These are phyloP conservation scores for Microcebus lehilahytsara DNA, from an alignment of 2,113 vertebrate genomes.

Conservation along the genomic window DNA sequence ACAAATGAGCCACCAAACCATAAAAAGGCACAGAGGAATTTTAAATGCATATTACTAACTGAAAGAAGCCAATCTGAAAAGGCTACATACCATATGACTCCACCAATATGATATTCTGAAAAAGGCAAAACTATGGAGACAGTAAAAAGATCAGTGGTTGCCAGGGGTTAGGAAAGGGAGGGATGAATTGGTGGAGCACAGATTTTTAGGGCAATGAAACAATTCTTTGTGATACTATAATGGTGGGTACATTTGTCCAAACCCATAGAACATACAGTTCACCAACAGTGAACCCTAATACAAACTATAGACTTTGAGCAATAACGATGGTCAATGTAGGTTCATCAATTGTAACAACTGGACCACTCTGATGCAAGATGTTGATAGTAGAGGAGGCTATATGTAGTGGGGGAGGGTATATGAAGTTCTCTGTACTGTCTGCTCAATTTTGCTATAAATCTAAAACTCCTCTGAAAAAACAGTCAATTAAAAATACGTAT, in stretches of 20 bases:
- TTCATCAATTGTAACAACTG: neutral
- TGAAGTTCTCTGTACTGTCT: neutral
- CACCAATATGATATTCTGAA: neutral
- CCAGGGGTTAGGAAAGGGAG: neutral
- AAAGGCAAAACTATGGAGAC: constrained; percentile 2
- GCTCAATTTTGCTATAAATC: constrained; percentile 5
- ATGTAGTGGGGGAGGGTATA: neutral
- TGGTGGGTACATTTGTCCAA: neutral
- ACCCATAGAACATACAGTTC: neutral
- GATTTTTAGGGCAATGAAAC: constrained; percentile 20
- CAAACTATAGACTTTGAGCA: neutral
- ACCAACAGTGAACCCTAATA: neutral
- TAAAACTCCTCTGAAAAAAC: constrained; percentile 41
- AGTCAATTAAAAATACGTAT: neutral
- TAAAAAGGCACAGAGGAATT: constrained; percentile 31
- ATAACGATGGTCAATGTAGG: neutral
- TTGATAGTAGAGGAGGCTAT: neutral
- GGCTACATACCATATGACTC: neutral
- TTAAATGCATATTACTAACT: neutral
- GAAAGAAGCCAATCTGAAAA: constrained; percentile 44
- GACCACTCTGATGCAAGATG: neutral
- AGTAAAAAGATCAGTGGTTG: constrained; percentile 3
- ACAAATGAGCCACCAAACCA: constrained; percentile 16
- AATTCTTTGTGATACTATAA: neutral
- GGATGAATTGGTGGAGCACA: neutral